A percentile compares a stretch with the other conserved stretches of the same genome.
Evolutionary conservation across 2,797 vertebrate species (phyloP).

Genomic region (Anguilla pacifica): DNA sequence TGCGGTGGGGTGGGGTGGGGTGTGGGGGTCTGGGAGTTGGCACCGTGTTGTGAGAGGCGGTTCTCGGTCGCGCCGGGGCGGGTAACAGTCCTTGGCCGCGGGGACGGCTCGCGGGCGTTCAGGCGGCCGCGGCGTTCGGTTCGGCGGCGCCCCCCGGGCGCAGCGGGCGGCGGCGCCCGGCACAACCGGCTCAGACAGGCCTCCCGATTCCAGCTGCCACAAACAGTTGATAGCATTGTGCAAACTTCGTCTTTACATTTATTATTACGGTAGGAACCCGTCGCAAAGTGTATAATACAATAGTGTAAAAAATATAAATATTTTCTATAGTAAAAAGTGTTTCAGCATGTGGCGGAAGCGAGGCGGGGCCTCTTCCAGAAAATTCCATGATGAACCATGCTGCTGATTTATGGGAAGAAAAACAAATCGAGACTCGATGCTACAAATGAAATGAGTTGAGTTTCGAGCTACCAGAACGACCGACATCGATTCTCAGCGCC

Average conservation of each 20-base stretch:
- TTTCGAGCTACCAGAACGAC: constrained; percentile 29
- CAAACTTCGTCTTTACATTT: constrained; percentile 82
- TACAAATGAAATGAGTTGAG: constrained; percentile 14
- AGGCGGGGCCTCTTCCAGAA: constrained; percentile 25
- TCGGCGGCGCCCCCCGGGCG: not conserved
- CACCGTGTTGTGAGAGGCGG: constrained; percentile 17
- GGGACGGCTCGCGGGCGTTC: constrained; percentile 2
- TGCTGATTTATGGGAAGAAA: constrained; percentile 42
- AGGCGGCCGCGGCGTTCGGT: not conserved
- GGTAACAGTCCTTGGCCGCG: constrained; percentile 13
- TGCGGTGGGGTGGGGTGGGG: not conserved
- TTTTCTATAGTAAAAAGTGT: constrained; percentile 55
- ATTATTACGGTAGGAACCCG: constrained; percentile 63
- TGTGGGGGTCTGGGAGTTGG: constrained; percentile 21
- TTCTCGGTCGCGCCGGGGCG: not conserved
- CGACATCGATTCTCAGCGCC: not conserved
- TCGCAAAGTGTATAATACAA: constrained; percentile 56
- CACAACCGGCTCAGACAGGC: constrained; percentile 2
- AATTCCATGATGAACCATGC: constrained; percentile 29
- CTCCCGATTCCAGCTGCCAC: constrained; percentile 91
- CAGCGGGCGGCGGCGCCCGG: constrained; percentile 18
- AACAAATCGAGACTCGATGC: constrained; percentile 38
- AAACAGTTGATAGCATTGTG: constrained; percentile 88
- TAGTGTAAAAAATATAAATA: constrained; percentile 75
- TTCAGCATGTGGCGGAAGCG: constrained; percentile 41